Evolutionary conservation across 2,797 vertebrate genomes (phyloP).

Genomic region (Cyprinella venusta): DNA sequence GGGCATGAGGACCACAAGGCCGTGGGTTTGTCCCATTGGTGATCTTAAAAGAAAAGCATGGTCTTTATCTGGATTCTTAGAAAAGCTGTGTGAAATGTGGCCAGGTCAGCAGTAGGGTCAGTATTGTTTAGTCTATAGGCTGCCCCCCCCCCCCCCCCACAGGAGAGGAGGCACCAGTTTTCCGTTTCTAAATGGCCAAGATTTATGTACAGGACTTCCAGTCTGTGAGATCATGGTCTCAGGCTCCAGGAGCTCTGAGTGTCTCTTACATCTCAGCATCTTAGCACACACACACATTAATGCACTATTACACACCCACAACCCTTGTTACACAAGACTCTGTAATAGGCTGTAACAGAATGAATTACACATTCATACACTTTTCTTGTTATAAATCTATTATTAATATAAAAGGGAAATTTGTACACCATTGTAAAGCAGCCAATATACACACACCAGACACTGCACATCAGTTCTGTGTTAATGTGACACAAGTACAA

Average conservation of each 20-base stretch:
- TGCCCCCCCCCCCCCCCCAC: slow-evolving; percentile 49
- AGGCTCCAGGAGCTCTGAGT: slow-evolving; percentile 35
- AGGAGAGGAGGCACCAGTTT: slow-evolving; percentile 66
- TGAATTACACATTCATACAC: not conserved
- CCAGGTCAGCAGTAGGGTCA: slow-evolving; percentile 75
- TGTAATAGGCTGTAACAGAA: not conserved
- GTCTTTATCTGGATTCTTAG: slow-evolving; percentile 84
- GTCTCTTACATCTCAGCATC: slow-evolving; percentile 31
- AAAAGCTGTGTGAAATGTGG: slow-evolving; percentile 79
- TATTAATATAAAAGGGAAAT: not conserved
- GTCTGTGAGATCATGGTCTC: slow-evolving; percentile 58
- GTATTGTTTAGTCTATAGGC: slow-evolving; percentile 78
- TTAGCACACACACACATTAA: slow-evolving; percentile 21
- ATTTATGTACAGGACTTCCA: slow-evolving; percentile 74
- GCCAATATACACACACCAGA: not conserved
- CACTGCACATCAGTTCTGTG: not conserved
- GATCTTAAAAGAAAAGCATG: slow-evolving; percentile 81
- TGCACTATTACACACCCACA: not conserved
- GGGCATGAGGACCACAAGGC: slow-evolving; percentile 35
- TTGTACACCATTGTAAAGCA: not conserved
- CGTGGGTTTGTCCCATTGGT: slow-evolving; percentile 54
- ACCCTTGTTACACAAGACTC: not conserved
- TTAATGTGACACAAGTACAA: too few species aligned
- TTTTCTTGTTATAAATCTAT: not conserved
- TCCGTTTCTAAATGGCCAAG: slow-evolving; percentile 60